Percentiles rank a stretch among this genome's conserved stretches.
Evolutionary conservation across 2,888 invertebrate species (phyloP).

Genomic region (Drosophila antonietae): DNA sequence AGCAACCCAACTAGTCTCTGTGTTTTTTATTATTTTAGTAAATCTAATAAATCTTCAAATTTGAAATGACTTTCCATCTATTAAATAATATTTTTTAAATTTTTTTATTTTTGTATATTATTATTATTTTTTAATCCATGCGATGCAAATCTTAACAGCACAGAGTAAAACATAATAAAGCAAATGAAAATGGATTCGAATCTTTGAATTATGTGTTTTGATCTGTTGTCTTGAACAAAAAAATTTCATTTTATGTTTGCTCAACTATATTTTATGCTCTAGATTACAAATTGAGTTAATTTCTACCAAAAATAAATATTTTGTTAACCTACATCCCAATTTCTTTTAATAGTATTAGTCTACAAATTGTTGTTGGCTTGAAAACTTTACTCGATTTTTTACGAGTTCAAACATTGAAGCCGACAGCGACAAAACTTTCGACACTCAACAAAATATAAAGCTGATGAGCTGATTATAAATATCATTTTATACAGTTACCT

Average conservation of each 20-base stretch:
- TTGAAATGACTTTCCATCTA: not conserved
- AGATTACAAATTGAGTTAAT: not conserved
- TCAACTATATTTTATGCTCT: not conserved
- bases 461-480: conserved; percentile 5
- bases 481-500: not conserved
- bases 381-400: not conserved
- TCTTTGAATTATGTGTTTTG: too few relatives aligned
- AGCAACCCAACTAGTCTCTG: not conserved
- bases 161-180: too few relatives aligned
- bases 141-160: too few relatives aligned
- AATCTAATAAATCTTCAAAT: not conserved
- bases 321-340: not conserved
- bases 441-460: not conserved
- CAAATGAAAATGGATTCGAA: too few relatives aligned
- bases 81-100: not conserved
- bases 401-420: not conserved
- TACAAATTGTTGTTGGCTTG: not conserved
- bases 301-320: not conserved
- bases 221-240: too few relatives aligned
- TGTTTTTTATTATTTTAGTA: not conserved
- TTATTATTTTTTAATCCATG: too few relatives aligned
- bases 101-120: not conserved
- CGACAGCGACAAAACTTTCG: conserved; percentile 6
- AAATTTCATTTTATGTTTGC: too few relatives aligned
- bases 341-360: not conserved